Evolutionary conservation across 2,888 invertebrate species (phyloP).

Genomic region (Cheilosia scutellata): DNA sequence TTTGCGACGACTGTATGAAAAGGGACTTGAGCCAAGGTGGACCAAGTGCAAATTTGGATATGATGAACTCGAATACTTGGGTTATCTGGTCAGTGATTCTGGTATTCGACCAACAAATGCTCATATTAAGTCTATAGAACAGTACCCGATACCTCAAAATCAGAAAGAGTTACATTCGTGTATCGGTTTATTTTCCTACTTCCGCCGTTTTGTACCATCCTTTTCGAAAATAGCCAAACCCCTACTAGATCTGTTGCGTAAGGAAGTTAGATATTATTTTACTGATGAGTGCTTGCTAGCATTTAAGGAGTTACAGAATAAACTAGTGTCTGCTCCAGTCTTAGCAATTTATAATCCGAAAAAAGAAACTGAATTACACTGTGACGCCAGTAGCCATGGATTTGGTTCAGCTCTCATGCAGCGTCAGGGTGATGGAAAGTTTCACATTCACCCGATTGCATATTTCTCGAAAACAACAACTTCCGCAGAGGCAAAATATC

Average conservation of each 20-base stretch:
- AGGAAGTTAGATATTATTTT: constrained; percentile 37
- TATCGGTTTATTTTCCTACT: constrained; percentile 55
- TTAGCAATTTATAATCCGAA: constrained; percentile 78
- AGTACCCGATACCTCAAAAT: not conserved
- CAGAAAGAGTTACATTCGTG: constrained; percentile 32
- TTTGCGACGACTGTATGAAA: constrained; percentile 3
- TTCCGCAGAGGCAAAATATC: constrained; percentile 76
- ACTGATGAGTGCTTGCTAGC: constrained; percentile 28
- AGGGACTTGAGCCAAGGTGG: constrained; percentile 13
- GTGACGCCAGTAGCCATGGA: constrained; percentile 78
- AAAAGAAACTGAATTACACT: constrained; percentile 78
- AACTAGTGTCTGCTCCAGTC: constrained; percentile 72
- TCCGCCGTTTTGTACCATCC: constrained; percentile 45
- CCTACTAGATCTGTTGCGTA: constrained; percentile 30
- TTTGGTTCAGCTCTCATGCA: constrained; percentile 79
- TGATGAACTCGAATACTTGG: constrained; percentile 22
- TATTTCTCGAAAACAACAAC: constrained; percentile 79
- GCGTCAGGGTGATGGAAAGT: constrained; percentile 73
- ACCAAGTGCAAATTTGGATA: constrained; percentile 16
- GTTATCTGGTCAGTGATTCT: constrained; percentile 7
- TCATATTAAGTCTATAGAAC: not conserved
- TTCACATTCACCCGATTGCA: constrained; percentile 79
- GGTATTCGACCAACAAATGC: constrained; percentile 12
- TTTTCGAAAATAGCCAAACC: constrained; percentile 60
- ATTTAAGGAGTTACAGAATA: constrained; percentile 24